Evolutionary conservation across 2,797 vertebrate genomes (phyloP), one percentile per base, ranked within the genome.

Genomic region (Labroides dimidiatus): DNA sequence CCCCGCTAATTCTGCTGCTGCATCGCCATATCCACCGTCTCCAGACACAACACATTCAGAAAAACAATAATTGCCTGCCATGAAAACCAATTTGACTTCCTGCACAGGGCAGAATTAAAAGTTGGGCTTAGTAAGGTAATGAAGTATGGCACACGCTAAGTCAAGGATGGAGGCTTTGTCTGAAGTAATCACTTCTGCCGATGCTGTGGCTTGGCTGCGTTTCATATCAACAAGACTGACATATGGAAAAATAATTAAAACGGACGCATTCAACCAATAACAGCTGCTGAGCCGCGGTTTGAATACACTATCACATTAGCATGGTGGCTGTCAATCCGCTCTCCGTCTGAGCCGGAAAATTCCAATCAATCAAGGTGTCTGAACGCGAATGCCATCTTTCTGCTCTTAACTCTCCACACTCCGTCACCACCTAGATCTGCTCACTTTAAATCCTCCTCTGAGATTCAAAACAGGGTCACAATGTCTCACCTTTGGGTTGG

Each of bases 191-290:
- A 82, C 68, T 81, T 78, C 82, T 81, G 79, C 51, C 66, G 80
- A 87, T 82, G 73, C 74, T 56, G 63, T 50, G 77, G 78, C 84
- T 87, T 70, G 77, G 81, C 83, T 73, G 78, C 51, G 42, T 82
- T 84, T 88, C 80, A 76, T 72, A 82, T 87, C 85, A 87, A 89
- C 80, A 67, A 84, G 72, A 81, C 59, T 84, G 84, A 89, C 86
- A 85, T 85, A 84, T 86, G 81, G 81, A 73, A 79, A 81, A 92
- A 90, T 91, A 89, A 91, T 90, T 86, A 87, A 83, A 89, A 87
- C 50, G 42, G 68, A 84, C 21, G 51, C 75, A 69, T 89, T 89
- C 72, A 82, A 82, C 73, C 82, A 90, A 83, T 79, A 80, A 79
- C 77, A 86, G 73, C 77, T 66, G 80, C 50, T 51, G 14, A 77